Conservation (phyloP, 2,797 vertebrate genomes). For the Alauda arvensis region DNA sequence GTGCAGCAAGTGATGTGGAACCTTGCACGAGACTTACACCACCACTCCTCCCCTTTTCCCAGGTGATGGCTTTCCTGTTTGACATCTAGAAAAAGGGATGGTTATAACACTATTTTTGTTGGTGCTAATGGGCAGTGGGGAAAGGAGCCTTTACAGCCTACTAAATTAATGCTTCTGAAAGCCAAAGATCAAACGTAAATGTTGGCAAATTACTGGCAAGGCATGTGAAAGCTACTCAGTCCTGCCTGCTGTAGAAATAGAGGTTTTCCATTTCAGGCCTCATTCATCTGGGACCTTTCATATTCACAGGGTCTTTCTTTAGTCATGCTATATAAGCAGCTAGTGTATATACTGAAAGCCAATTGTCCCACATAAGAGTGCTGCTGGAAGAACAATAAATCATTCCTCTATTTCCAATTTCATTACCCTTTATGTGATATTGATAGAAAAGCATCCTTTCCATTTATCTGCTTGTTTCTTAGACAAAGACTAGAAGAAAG, state of each 20-base stretch:
- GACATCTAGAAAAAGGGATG: conserved; percentile 32
- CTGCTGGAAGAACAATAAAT: conserved; percentile 55
- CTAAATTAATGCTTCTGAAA: conserved; percentile 15
- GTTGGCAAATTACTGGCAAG: conserved; percentile 13
- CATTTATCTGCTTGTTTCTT: conserved; percentile 38
- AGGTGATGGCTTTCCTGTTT: not conserved
- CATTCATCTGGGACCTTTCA: conserved; percentile 38
- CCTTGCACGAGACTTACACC: not conserved
- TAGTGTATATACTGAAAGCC: conserved; percentile 39
- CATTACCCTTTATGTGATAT: conserved; percentile 57
- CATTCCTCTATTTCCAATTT: conserved; percentile 63
- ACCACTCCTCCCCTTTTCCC: not conserved
- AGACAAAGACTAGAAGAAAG: conserved; percentile 29
- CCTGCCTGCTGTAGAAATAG: not conserved
- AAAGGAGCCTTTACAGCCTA: conserved; percentile 16
- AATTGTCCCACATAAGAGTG: conserved; percentile 45
- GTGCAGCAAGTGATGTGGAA: not conserved
- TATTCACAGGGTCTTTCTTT: conserved; percentile 45
- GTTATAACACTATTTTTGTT: conserved; percentile 5
- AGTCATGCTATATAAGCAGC: conserved; percentile 54
- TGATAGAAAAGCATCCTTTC: conserved; percentile 37
- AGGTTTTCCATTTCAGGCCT: conserved; percentile 58
- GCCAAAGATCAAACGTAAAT: conserved; percentile 38
- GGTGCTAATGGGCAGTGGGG: conserved; percentile 11
- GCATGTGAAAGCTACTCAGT: not conserved